These are phyloP conservation scores for Lonchura striata DNA, from an alignment of 2,113 vertebrate species.

Conservation along the genomic window DNA sequence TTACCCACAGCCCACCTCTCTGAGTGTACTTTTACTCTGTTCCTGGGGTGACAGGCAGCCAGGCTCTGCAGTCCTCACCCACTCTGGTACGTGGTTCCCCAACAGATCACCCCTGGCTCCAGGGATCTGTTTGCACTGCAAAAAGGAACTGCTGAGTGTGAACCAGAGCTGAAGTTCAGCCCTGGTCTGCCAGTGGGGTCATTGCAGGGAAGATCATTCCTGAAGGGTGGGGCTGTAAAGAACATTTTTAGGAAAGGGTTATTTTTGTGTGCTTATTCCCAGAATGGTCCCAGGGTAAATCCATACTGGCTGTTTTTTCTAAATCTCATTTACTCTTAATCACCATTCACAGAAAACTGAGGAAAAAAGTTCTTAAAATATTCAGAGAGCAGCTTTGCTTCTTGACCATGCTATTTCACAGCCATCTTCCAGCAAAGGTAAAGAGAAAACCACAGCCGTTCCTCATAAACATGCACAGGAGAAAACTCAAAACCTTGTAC, in stretches of 20 bases:
- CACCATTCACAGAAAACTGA: background rate
- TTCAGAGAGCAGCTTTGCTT: background rate
- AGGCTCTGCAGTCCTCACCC: background rate
- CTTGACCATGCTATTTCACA: background rate
- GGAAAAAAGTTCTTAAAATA: background rate
- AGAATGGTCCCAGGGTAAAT: background rate
- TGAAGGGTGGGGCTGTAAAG: background rate
- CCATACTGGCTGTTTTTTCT: background rate
- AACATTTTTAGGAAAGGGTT: background rate
- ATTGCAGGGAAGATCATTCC: background rate
- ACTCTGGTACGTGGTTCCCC: rapidly evolving
- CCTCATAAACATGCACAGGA: background rate
- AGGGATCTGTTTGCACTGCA: background rate
- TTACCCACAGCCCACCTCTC: too few species aligned
- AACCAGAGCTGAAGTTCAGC: background rate
- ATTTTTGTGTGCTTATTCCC: background rate
- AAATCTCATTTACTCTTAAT: background rate
- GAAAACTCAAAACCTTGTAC: background rate
- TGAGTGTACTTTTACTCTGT: too few species aligned
- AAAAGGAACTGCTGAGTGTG: background rate
- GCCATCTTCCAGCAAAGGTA: background rate
- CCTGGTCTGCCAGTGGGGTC: background rate
- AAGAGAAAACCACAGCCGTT: background rate
- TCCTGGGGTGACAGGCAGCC: background rate
- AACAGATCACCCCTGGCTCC: background rate